A percentile compares a stretch with the other conserved stretches of the same genome.
phyloP scores from a whole-genome alignment of 2,888 invertebrate genomes.

The Sarcophaga subvicina region DNA sequence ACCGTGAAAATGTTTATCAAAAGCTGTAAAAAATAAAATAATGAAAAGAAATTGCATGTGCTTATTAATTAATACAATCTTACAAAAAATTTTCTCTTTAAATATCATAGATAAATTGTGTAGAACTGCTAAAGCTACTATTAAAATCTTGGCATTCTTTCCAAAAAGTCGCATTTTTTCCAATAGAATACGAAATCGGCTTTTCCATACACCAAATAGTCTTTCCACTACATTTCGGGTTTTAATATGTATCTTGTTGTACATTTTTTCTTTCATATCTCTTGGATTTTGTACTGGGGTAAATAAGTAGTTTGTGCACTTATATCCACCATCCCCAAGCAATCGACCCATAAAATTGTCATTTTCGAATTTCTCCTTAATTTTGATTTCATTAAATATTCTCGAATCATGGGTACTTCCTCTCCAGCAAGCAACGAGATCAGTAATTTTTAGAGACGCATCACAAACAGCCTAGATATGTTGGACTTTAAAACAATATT shows the following conservation, averaged over 20 bases:
- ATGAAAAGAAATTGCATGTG: not conserved
- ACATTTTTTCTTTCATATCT: slow-evolving; percentile 26
- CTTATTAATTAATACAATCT: no score
- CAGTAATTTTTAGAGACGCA: slow-evolving; percentile 14
- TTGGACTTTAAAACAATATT: not conserved
- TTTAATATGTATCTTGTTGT: slow-evolving; percentile 20
- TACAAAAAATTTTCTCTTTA: no score
- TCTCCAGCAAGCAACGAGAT: slow-evolving; percentile 13
- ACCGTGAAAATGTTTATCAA: slow-evolving; percentile 5
- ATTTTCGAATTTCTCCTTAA: slow-evolving; percentile 17
- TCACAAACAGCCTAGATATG: no score
- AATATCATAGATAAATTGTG: slow-evolving; percentile 15
- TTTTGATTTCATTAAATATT: no score
- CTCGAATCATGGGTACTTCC: not conserved
- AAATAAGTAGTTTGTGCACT: not conserved
- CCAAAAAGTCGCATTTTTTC: slow-evolving; percentile 19
- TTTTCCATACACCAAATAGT: slow-evolving; percentile 21
- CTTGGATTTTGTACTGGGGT: slow-evolving; percentile 33
- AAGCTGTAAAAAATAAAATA: no score
- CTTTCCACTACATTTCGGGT: slow-evolving; percentile 34
- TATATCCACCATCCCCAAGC: slow-evolving; percentile 28
- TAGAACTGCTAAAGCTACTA: slow-evolving; percentile 27
- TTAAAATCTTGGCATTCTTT: slow-evolving; percentile 22
- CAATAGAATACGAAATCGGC: slow-evolving; percentile 7
- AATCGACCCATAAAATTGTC: slow-evolving; percentile 22